phyloP scores from a whole-genome alignment of 2,888 invertebrate genomes.

The Mesorhabditis sp. region DNA sequence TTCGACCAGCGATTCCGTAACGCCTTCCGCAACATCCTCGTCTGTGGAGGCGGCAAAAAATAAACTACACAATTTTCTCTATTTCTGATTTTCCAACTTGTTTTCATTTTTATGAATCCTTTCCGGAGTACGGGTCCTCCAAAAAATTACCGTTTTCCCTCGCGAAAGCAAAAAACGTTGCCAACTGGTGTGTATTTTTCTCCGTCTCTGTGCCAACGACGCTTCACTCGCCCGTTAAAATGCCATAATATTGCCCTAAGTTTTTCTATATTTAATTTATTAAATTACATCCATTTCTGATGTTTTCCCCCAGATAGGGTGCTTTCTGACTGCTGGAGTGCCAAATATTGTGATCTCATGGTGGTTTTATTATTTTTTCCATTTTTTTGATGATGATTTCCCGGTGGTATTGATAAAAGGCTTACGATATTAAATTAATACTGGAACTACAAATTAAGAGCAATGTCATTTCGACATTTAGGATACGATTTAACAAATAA shows the following conservation, averaged over 20 bases:
- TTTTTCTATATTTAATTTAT: too few species aligned
- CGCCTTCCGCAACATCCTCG: slow-evolving; percentile 51
- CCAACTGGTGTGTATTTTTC: not conserved
- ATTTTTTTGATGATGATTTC: too few species aligned
- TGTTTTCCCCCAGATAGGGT: not conserved
- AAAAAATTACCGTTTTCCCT: not conserved
- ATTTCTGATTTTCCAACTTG: too few species aligned
- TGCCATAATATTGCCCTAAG: too few species aligned
- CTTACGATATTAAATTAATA: too few species aligned
- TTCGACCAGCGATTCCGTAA: slow-evolving; percentile 56
- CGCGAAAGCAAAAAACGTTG: not conserved
- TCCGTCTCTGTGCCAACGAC: not conserved
- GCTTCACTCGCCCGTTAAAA: too few species aligned
- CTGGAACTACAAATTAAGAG: too few species aligned
- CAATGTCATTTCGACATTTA: too few species aligned
- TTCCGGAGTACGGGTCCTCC: not conserved
- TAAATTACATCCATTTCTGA: too few species aligned
- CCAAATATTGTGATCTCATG: slow-evolving; percentile 2
- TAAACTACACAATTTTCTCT: not conserved
- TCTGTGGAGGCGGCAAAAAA: slow-evolving; percentile 31
- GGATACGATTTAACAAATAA: too few species aligned
- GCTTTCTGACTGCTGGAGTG: not conserved
- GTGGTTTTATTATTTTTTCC: not conserved
- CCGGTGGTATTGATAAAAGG: too few species aligned
- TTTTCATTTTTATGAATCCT: too few species aligned